Evolutionary conservation across 2,797 vertebrate genomes (phyloP).

Genomic region (Momotus momota): DNA sequence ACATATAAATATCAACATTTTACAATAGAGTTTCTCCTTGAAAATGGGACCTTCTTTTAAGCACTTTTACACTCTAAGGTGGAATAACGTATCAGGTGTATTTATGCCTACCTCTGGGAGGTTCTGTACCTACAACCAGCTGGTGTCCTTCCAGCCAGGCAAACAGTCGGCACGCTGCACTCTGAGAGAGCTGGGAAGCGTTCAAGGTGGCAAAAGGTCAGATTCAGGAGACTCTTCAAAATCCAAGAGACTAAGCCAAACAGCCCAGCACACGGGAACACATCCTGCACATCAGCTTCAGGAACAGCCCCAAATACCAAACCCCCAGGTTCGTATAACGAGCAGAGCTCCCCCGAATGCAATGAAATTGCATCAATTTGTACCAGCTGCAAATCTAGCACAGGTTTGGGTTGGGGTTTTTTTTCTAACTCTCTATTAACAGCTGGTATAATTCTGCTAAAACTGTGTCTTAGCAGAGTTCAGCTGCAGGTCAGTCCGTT

Average conservation of each 20-base stretch:
- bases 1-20: fast-evolving
- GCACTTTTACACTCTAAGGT: fast-evolving
- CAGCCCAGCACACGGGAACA: fast-evolving
- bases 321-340: background rate
- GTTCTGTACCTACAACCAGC: background rate
- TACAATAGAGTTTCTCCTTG: background rate
- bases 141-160: background rate
- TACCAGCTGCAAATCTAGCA: background rate
- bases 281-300: fast-evolving
- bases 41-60: background rate
- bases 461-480: slow-evolving; percentile 18
- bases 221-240: background rate
- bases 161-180: fast-evolving
- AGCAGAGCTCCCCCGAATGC: background rate
- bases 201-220: background rate
- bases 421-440: background rate
- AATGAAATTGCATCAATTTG: background rate
- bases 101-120: background rate
- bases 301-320: background rate
- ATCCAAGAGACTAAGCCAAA: background rate
- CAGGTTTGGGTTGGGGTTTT: background rate
- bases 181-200: background rate
- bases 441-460: slow-evolving; percentile 31
- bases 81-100: fast-evolving
- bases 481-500: slow-evolving; percentile 31